Percentiles rank a stretch among this genome's conserved stretches.
phyloP scores from a whole-genome alignment of 37 sponge, comb jelly and placozoan genomes.

The Beroe forskalii region DNA sequence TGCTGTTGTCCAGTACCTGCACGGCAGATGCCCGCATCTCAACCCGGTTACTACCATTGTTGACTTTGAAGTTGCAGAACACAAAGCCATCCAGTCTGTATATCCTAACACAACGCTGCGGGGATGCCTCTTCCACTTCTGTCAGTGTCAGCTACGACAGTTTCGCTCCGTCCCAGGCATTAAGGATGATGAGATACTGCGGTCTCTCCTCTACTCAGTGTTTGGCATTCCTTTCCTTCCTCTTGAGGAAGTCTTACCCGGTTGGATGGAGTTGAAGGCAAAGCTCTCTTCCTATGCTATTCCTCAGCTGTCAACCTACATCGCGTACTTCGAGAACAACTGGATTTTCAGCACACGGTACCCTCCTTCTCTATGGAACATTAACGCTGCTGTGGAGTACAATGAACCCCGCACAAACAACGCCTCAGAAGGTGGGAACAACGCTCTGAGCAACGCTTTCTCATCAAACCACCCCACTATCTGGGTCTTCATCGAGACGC shows the following conservation, averaged over 20 bases:
- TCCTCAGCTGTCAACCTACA: too few species aligned
- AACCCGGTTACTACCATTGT: not conserved
- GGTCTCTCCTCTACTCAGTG: not conserved
- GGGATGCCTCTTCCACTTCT: not conserved
- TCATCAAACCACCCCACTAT: not conserved
- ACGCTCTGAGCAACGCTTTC: not conserved
- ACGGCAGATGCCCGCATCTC: not conserved
- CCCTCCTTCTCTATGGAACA: not conserved
- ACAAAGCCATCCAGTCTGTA: not conserved
- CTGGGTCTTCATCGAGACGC: not conserved
- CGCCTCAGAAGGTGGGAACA: not conserved
- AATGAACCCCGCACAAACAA: not conserved
- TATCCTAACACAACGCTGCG: not conserved
- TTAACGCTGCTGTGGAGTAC: not conserved
- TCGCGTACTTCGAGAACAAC: not conserved
- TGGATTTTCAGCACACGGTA: not conserved
- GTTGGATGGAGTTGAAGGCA: not conserved
- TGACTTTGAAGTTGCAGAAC: not conserved
- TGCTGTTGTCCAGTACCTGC: not conserved
- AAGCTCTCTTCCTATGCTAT: too few species aligned
- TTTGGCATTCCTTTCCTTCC: not conserved
- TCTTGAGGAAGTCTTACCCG: not conserved
- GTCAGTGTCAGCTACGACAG: not conserved
- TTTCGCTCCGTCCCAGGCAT: not conserved
- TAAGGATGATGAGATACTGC: not conserved